Percentiles rank a stretch among this genome's conserved stretches.
Conservation (phyloP, 2,113 vertebrate species). For the Irena cyanogastra region DNA sequence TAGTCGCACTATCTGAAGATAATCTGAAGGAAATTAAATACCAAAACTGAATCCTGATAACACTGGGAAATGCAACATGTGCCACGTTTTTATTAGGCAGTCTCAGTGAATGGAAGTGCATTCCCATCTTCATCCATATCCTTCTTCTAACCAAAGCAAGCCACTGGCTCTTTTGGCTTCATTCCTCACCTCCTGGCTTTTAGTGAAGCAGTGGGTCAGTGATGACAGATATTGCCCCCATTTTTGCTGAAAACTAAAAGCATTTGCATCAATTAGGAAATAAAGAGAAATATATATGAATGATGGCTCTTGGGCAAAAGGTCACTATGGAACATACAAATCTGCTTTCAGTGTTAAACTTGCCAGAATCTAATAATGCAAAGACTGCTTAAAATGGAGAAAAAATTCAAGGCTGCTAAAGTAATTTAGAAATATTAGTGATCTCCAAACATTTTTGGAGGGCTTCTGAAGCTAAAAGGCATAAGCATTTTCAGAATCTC, state of each 20-base stretch:
- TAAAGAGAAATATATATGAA: neutral
- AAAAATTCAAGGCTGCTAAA: neutral
- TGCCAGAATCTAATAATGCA: neutral
- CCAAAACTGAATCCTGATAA: neutral
- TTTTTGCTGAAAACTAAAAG: neutral
- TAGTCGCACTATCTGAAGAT: neutral
- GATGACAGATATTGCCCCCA: neutral
- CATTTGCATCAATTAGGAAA: neutral
- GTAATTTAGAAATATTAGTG: neutral
- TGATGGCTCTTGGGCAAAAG: neutral
- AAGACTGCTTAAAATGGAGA: neutral
- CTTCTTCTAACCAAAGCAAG: neutral
- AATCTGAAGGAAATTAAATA: neutral
- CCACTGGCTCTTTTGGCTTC: neutral
- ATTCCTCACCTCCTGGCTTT: neutral
- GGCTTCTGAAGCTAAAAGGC: neutral
- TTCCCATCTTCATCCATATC: neutral
- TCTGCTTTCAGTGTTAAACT: neutral
- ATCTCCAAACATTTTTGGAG: neutral
- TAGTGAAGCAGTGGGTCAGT: neutral
- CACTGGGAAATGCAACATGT: neutral
- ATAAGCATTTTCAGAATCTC: neutral
- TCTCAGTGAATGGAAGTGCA: neutral
- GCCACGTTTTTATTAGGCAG: neutral
- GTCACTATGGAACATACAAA: neutral